These are phyloP conservation scores for Spatulosminthurus flaviceps DNA, from an alignment of 2,888 invertebrate genomes.

Conservation along the genomic window DNA sequence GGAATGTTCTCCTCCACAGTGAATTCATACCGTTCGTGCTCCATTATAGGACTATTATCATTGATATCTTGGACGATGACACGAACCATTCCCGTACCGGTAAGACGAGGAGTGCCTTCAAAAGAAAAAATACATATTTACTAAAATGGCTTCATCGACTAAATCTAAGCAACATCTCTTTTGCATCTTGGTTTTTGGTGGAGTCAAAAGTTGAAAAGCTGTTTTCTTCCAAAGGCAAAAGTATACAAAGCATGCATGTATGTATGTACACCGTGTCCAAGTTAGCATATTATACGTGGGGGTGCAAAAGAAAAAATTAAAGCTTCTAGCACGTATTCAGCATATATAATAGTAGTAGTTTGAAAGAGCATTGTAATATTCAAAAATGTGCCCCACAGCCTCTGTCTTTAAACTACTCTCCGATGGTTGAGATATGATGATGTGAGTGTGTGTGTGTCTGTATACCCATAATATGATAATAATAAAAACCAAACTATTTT, in stretches of 20 bases:
- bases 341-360: neutral
- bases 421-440: slow-evolving; percentile 18
- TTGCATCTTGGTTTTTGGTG: neutral
- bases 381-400: slow-evolving; percentile 37
- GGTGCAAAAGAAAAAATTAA: slow-evolving; percentile 40
- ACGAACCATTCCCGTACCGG: slow-evolving; percentile 89
- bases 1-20: slow-evolving; percentile 84
- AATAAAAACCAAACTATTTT: slow-evolving; percentile 52
- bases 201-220: slow-evolving; percentile 20
- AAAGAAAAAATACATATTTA: slow-evolving; percentile 61
- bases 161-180: slow-evolving; percentile 18
- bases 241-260: too few relatives aligned
- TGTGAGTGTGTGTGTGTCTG: slow-evolving; percentile 15
- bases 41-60: slow-evolving; percentile 91
- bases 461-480: slow-evolving; percentile 28
- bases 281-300: slow-evolving; percentile 19
- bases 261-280: too few relatives aligned
- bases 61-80: slow-evolving; percentile 94
- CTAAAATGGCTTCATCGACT: slow-evolving; percentile 37
- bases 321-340: slow-evolving; percentile 35
- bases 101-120: slow-evolving; percentile 88
- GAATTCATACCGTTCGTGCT: slow-evolving; percentile 78
- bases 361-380: neutral
- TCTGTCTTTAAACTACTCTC: neutral
- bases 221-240: neutral